Conservation (phyloP, 2,888 invertebrate species). For the Tetropium fuscum region DNA sequence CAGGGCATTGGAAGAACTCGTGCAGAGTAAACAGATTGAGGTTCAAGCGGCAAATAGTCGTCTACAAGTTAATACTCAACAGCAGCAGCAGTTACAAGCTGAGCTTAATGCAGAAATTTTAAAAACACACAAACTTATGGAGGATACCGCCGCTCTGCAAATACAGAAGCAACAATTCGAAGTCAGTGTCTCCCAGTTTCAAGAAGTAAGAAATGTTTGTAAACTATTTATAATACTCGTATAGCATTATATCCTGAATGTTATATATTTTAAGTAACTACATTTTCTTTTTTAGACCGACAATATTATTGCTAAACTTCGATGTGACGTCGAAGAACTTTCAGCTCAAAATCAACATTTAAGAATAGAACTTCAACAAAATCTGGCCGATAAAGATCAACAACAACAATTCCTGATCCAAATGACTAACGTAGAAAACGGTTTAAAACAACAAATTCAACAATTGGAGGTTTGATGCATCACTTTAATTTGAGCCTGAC, state of each 20-base stretch:
- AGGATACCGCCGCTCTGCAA: slow-evolving; percentile 71
- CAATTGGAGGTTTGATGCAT: slow-evolving; percentile 61
- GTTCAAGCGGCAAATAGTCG: slow-evolving; percentile 72
- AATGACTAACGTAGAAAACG: slow-evolving; percentile 63
- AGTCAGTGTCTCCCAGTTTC: slow-evolving; percentile 72
- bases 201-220: slow-evolving; percentile 69
- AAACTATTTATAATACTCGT: too few species aligned
- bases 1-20: slow-evolving; percentile 70
- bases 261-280: too few species aligned
- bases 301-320: slow-evolving; percentile 58
- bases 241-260: too few species aligned
- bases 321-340: slow-evolving; percentile 62
- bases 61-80: slow-evolving; percentile 70
- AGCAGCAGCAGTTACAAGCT: slow-evolving; percentile 73
- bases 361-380: slow-evolving; percentile 66
- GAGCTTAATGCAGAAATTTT: slow-evolving; percentile 71
- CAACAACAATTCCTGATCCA: slow-evolving; percentile 51
- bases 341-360: slow-evolving; percentile 59
- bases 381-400: slow-evolving; percentile 57
- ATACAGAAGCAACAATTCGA: slow-evolving; percentile 76
- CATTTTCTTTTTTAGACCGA: slow-evolving; percentile 55
- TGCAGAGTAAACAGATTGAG: slow-evolving; percentile 70
- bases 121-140: slow-evolving; percentile 67
- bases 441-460: slow-evolving; percentile 69
- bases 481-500: too few species aligned